Percentiles rank a stretch among this genome's conserved stretches.
These are phyloP conservation scores for Donacobius atricapilla DNA, from an alignment of 2,113 vertebrate genomes.

Conservation along the genomic window DNA sequence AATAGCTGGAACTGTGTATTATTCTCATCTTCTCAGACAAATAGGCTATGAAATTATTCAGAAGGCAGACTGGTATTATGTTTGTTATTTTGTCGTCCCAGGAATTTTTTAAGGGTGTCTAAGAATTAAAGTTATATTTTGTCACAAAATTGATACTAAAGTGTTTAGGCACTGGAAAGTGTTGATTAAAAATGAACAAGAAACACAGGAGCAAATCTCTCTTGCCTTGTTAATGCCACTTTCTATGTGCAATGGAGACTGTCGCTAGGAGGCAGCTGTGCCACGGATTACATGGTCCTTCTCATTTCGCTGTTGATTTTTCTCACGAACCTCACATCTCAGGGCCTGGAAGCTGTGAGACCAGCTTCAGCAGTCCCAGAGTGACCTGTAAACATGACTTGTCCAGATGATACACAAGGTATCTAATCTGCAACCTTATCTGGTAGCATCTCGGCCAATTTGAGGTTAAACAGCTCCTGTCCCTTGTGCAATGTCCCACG, in stretches of 20 bases:
- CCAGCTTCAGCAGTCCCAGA: neutral
- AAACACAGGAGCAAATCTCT: neutral
- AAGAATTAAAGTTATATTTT: neutral
- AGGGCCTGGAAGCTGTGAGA: neutral
- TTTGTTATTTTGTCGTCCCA: neutral
- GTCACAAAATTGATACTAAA: neutral
- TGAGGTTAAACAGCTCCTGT: neutral
- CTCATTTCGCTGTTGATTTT: neutral
- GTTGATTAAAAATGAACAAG: neutral
- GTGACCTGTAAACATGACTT: neutral
- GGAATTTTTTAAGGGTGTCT: neutral
- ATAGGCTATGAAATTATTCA: neutral
- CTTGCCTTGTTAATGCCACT: neutral
- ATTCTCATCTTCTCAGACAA: neutral
- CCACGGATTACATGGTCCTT: accelerated
- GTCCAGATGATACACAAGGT: neutral
- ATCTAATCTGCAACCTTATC: neutral
- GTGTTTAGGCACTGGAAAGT: neutral
- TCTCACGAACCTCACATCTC: neutral
- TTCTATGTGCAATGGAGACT: neutral
- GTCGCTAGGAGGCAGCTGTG: neutral
- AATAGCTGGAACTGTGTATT: neutral
- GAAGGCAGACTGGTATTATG: neutral
- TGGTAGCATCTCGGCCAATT: neutral
- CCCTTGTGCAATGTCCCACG: neutral